Evolutionary conservation across 2,888 invertebrate genomes (phyloP).

Genomic region (Tetranychus piercei): DNA sequence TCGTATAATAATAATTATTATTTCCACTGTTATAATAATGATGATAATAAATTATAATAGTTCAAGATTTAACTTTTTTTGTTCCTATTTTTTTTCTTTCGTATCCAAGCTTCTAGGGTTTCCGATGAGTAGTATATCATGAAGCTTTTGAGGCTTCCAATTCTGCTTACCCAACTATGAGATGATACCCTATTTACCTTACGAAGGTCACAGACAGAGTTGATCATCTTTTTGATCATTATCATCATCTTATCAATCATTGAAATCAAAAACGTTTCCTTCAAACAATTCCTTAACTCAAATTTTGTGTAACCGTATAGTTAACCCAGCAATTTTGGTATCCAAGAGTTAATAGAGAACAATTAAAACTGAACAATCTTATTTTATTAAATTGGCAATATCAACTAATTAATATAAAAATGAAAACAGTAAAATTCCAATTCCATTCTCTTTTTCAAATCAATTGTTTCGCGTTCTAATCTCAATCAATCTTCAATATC

Average conservation of each 20-base stretch:
- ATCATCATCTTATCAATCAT: too few relatives aligned
- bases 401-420: too few relatives aligned
- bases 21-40: neutral
- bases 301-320: too few relatives aligned
- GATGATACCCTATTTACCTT: neutral
- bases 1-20: neutral
- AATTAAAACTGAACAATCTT: too few relatives aligned
- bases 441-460: too few relatives aligned
- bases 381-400: too few relatives aligned
- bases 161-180: neutral
- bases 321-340: too few relatives aligned
- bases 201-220: neutral
- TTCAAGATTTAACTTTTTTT: neutral
- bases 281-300: too few relatives aligned
- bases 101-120: neutral
- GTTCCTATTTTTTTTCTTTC: neutral
- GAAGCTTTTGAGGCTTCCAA: neutral
- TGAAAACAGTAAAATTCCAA: too few relatives aligned
- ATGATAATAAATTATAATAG: neutral
- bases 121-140: neutral
- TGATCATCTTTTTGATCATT: neutral
- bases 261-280: too few relatives aligned
- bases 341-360: too few relatives aligned
- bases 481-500: neutral
- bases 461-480: neutral